phyloP scores from a whole-genome alignment of 2,888 invertebrate genomes.

The Acrocera orbiculus region DNA sequence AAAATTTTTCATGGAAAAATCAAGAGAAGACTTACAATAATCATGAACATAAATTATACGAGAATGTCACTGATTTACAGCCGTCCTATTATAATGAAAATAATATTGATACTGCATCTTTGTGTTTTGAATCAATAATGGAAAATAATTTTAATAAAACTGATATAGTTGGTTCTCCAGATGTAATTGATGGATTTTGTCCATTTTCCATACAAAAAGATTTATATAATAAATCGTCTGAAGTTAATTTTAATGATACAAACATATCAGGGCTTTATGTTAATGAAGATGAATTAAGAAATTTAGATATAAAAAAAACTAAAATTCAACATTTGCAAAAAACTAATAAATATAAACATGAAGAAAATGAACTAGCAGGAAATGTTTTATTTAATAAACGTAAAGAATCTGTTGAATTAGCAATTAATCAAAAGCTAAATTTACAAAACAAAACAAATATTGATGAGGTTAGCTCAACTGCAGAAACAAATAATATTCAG shows the following conservation, averaged over 20 bases:
- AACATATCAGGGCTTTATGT: slow-evolving; percentile 25
- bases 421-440: slow-evolving; percentile 16
- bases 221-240: slow-evolving; percentile 25
- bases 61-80: no score
- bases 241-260: slow-evolving; percentile 19
- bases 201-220: slow-evolving; percentile 30
- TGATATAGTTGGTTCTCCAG: slow-evolving; percentile 24
- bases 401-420: slow-evolving; percentile 26
- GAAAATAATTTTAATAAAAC: slow-evolving; percentile 26
- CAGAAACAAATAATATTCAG: slow-evolving; percentile 1
- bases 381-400: slow-evolving; percentile 31
- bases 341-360: slow-evolving; percentile 11
- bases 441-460: slow-evolving; percentile 10
- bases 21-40: no score
- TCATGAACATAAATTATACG: no score
- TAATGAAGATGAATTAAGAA: slow-evolving; percentile 25
- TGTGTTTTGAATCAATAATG: slow-evolving; percentile 30
- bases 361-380: slow-evolving; percentile 23
- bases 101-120: slow-evolving; percentile 25
- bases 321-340: slow-evolving; percentile 14
- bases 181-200: slow-evolving; percentile 29
- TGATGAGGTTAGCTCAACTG: slow-evolving; percentile 9
- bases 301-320: slow-evolving; percentile 23
- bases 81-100: no score
- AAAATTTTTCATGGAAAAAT: no score